Conservation (phyloP, 2,797 vertebrate species). For the Enteromius radiatus region DNA sequence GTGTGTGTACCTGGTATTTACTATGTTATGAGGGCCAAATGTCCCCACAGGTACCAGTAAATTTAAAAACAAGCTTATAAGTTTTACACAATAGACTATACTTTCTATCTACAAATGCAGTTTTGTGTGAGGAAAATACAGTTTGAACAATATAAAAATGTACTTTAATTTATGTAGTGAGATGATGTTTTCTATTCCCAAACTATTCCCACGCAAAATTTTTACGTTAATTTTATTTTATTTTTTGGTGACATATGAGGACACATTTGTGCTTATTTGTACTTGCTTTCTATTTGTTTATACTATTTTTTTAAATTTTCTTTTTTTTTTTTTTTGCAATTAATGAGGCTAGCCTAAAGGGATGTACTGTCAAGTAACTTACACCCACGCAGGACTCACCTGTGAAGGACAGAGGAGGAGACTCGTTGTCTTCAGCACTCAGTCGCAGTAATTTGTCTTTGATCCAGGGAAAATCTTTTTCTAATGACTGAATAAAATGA, state of each 20-base stretch:
- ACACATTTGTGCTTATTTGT: background rate
- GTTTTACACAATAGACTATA: background rate
- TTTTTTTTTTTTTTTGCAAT: background rate
- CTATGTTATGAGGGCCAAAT: background rate
- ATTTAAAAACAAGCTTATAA: background rate
- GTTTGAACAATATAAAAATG: background rate
- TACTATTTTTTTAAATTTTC: background rate
- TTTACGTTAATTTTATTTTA: background rate
- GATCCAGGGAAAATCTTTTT: constrained; percentile 87
- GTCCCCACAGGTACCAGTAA: background rate
- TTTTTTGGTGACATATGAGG: background rate
- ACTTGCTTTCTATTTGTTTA: background rate
- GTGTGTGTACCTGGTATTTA: background rate
- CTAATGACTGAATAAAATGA: constrained; percentile 82
- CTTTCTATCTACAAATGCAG: background rate
- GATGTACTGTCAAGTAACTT: background rate
- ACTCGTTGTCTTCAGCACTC: background rate
- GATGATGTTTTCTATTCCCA: background rate
- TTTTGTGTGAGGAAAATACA: background rate
- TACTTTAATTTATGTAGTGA: background rate
- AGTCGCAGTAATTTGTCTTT: constrained; percentile 73
- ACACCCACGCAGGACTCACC: constrained; percentile 7
- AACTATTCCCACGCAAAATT: background rate
- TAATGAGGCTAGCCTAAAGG: background rate
- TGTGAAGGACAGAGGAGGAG: constrained; percentile 23